Conservation (phyloP, 2,797 vertebrate species). For the Pelodytes ibericus region DNA sequence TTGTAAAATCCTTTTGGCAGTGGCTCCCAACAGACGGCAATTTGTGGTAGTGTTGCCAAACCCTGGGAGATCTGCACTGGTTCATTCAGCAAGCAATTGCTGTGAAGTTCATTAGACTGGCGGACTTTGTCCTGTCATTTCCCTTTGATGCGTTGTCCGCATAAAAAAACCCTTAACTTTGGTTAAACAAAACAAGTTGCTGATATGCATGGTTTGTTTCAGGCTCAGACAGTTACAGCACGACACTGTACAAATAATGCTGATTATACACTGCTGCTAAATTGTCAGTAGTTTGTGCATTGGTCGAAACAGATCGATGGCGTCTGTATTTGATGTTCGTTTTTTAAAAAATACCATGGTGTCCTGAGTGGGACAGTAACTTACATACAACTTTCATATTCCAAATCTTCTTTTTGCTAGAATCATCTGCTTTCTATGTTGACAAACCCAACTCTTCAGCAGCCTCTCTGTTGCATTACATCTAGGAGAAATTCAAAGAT, state of each 20-base stretch:
- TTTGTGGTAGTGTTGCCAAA: not conserved
- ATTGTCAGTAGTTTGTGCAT: not conserved
- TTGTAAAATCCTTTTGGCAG: too few relatives aligned
- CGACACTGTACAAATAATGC: constrained; percentile 6
- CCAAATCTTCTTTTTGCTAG: too few relatives aligned
- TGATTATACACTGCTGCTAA: not conserved
- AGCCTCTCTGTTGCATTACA: too few relatives aligned
- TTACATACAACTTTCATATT: too few relatives aligned
- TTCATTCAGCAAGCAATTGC: not conserved
- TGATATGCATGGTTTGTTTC: constrained; percentile 24
- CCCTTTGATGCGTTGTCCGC: not conserved
- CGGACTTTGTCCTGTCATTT: not conserved
- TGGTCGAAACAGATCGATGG: constrained; percentile 17
- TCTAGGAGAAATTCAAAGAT: too few relatives aligned
- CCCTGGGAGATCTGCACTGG: not conserved
- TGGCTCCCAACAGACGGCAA: too few relatives aligned
- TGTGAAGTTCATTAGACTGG: not conserved
- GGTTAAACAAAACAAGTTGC: constrained; percentile 41
- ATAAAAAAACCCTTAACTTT: not conserved
- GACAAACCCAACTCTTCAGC: too few relatives aligned
- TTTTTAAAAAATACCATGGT: too few relatives aligned
- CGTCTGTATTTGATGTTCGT: too few relatives aligned
- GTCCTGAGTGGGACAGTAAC: too few relatives aligned
- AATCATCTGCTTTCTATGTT: too few relatives aligned
- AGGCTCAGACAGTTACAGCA: not conserved